A percentile compares a stretch with the other conserved stretches of the same genome.
Conservation (phyloP, 2,113 vertebrate species). For the Sapajus apella region DNA sequence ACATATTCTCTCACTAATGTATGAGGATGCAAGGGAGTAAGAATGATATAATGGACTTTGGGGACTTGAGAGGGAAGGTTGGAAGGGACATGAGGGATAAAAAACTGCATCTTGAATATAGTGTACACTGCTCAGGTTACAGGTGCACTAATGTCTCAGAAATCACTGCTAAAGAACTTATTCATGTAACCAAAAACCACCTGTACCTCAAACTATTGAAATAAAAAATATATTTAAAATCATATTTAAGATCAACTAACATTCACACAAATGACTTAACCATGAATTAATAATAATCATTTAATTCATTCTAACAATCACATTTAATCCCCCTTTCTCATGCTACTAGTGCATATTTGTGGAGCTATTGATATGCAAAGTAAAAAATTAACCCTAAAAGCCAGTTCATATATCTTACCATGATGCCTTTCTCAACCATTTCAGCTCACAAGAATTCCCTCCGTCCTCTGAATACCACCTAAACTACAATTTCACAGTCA, state of each 20-base stretch:
- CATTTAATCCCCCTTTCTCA: background rate
- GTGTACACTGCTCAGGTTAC: too few relatives aligned
- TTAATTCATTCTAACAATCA: background rate
- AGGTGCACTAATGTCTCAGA: too few relatives aligned
- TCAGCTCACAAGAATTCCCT: background rate
- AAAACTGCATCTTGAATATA: too few relatives aligned
- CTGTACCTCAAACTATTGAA: too few relatives aligned
- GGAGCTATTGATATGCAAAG: background rate
- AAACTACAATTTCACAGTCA: background rate
- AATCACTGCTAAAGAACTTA: too few relatives aligned
- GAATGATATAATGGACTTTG: too few relatives aligned
- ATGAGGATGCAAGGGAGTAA: too few relatives aligned
- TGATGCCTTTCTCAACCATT: background rate
- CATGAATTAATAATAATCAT: background rate
- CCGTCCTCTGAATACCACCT: background rate
- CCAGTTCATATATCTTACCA: background rate
- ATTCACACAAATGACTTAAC: background rate
- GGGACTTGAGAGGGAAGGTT: too few relatives aligned
- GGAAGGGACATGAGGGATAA: too few relatives aligned
- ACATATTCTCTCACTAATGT: too few relatives aligned
- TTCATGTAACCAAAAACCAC: too few relatives aligned
- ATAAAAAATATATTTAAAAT: background rate
- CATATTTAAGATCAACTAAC: constrained; percentile 9
- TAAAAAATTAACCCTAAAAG: background rate
- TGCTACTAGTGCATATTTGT: background rate